Percentiles rank a stretch among this genome's conserved stretches.
Evolutionary conservation across 2,888 invertebrate species (phyloP).

Genomic region (Petrophora chlorosata): DNA sequence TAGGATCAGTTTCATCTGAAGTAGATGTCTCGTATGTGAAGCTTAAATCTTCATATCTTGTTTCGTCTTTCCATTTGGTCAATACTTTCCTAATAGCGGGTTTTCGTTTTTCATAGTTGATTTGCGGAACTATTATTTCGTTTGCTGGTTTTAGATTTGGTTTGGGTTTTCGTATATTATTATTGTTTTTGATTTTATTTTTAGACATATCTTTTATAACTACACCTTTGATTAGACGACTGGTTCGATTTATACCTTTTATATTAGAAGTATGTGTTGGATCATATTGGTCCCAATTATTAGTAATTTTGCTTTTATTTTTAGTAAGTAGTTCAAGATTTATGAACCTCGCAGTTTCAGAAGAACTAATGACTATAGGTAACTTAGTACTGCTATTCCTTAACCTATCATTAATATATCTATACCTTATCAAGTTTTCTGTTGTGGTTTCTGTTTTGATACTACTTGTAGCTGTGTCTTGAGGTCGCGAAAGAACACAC

Average conservation of each 20-base stretch:
- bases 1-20: constrained; percentile 44
- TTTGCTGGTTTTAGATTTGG: constrained; percentile 31
- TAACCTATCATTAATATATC: constrained; percentile 49
- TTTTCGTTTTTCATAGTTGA: constrained; percentile 45
- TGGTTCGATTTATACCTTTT: constrained; percentile 33
- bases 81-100: constrained; percentile 72
- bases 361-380: constrained; percentile 49
- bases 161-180: constrained; percentile 3
- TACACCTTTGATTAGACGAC: constrained; percentile 39
- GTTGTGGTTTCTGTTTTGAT: constrained; percentile 56
- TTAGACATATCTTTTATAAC: constrained; percentile 33
- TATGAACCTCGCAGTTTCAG: constrained; percentile 32
- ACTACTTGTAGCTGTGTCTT: constrained; percentile 51
- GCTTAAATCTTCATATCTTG: constrained; percentile 71
- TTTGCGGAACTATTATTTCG: constrained; percentile 22
- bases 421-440: constrained; percentile 72
- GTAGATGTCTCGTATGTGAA: constrained; percentile 64
- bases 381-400: constrained; percentile 40
- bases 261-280: neutral
- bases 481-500: constrained; percentile 67
- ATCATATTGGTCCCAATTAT: neutral
- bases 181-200: constrained; percentile 36
- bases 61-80: constrained; percentile 81
- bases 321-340: constrained; percentile 1
- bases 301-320: neutral